Base-by-base conservation (phyloP, 35 echinoderm and acorn worm species). In the Patiria miniata region DNA sequence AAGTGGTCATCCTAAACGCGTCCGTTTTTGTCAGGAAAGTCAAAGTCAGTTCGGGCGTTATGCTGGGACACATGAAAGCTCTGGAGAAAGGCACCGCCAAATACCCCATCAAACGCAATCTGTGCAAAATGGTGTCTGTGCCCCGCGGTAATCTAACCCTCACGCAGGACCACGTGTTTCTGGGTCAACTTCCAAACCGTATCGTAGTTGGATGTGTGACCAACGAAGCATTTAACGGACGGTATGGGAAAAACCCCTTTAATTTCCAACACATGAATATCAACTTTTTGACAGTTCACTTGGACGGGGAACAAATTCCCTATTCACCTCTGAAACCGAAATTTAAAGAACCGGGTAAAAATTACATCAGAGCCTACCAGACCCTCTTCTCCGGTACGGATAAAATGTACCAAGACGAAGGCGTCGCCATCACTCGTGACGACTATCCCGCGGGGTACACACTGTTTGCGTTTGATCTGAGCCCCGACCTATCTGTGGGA, bases 1-100 rank as follows among this genome's bases (percentile, higher is more conserved):
- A 39, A 39, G 14, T 61, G 30, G 21, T 82, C 18, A 88, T 88
- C 52, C 37, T 54, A 32, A 56, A 79, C 76, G 69, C 38, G 1
- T 80, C 78, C 22, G 14, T 80, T 21, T 80, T 44, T 51, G 16
- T 80, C 78, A 37, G 78, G 39, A 80, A 80, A 80, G 79, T 83
- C 4, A 89, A 89, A 52, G 78, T 89, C 1, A 51, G 61, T 36
- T 56, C 87, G 7, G 22, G 12, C 15, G 87, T 89, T 0, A 53
- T 54, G 51, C 57, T 89, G 19, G 87, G 44, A 38, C 78, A 89
- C 80, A 79, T 57, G 28, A 89, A 89, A 51, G 87, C 79, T 29
- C 65, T 89, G 50, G 89, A 95, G 53, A 87, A 87, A 16, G 89
- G 84, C 8, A 91, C 89, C 2, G 89, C 93, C 1, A 95, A 91